These are phyloP conservation scores for Sceloporus undulatus DNA, from an alignment of 2,113 vertebrate genomes.

Conservation along the genomic window DNA sequence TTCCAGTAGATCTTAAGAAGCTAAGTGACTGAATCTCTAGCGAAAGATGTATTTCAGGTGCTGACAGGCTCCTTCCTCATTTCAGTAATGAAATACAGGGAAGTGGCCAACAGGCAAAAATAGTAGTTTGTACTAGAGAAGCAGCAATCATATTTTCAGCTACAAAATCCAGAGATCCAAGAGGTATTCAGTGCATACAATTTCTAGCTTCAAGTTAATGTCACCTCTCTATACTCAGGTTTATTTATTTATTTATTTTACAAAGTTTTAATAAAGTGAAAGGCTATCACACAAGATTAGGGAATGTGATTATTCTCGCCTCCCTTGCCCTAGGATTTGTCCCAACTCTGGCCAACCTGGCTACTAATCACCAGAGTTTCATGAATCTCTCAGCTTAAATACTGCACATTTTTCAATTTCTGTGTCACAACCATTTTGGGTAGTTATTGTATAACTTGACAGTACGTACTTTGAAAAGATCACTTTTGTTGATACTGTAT, in stretches of 20 bases:
- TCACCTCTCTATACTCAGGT: not conserved
- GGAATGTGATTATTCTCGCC: not conserved
- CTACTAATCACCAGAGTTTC: not conserved
- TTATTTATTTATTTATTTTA: not conserved
- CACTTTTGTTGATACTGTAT: not conserved
- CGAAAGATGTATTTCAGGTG: not conserved
- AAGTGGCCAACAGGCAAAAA: not conserved
- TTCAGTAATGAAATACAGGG: not conserved
- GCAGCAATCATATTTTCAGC: not conserved
- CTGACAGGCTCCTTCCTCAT: not conserved
- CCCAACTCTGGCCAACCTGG: not conserved
- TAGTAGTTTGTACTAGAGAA: not conserved
- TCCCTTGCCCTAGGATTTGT: not conserved
- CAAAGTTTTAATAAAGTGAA: not conserved
- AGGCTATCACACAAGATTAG: not conserved
- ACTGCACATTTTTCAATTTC: not conserved
- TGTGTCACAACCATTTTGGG: not conserved
- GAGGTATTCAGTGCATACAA: not conserved
- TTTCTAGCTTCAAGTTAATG: not conserved
- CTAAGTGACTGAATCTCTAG: not conserved
- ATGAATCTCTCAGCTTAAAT: not conserved
- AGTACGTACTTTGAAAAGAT: not conserved
- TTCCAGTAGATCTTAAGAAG: not conserved
- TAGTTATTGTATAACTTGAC: not conserved
- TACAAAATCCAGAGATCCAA: not conserved